Evolutionary conservation across 2,888 invertebrate species (phyloP), one percentile per base, ranked within the genome.

Genomic region (Synanthedon tipuliformis): DNA sequence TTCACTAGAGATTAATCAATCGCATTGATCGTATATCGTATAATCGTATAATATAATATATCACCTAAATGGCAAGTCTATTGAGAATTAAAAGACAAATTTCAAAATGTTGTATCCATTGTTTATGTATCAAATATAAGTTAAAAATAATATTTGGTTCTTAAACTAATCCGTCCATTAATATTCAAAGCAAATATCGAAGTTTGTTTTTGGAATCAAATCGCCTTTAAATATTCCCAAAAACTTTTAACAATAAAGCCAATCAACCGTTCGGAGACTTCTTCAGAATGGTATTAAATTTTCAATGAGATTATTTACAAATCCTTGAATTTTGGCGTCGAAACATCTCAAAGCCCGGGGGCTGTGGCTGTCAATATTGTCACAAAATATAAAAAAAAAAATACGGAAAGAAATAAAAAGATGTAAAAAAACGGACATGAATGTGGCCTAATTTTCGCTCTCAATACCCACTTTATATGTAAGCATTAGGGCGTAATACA

Each of bases 301-400:
- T 83, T 81, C 80, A 84, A 86, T 82, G 67, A 79, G 81, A 80
- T 84, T 85, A 85, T 86, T 85, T 86, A 82, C 82, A 81, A 74
- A 83, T 82, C 75, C 80, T 81, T 73, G 61, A 78, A 65, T 61
- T 61, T 63, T 34, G 34, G 65, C 67, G 65, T 69, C 67, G 65
- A 69, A 68, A 65, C 61, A 60, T 58, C 61, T 63, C 57, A 45
- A 16, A 53, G n/a, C n/a, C 13, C 64, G 66, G 69, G 75, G 80
- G 78, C 78, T 69, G 69, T 68, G 79, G 71, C 82, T 81, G 85
- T 86, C 87, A 86, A 85, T 86, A 81, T 87, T 87, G 78, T 85
- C 80, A 81, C 82, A 82, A 81, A 83, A 84, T 76, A 83, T 78
- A 68, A 71, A 60, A 55, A 71, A 60, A 55, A 59, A 61, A 54